Evolutionary conservation across 1,140 invertebrate species (phyloP), one percentile per base, ranked within the genome.

Genomic region (Heliothis virescens): DNA sequence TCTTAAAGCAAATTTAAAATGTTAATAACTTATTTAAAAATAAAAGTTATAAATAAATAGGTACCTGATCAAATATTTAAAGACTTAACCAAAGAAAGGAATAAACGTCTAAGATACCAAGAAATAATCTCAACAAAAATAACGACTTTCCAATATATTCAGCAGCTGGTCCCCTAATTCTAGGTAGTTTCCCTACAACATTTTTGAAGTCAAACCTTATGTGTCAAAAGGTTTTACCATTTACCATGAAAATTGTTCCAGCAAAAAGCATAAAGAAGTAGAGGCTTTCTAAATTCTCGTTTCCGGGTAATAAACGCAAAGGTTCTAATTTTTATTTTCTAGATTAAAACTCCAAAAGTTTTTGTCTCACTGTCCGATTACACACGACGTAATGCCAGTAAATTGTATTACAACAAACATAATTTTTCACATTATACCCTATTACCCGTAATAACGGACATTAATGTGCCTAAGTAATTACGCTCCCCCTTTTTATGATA

Each of bases 121-220:
- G 78, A 76, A 81, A 81, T 85, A 85, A 85, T 85, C 84, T 83
- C 63, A 52, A 78, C 79, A 83, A 83, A 80, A 85, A 80, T 79
- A 81, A 85, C 83, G 84, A 79, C 83, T 85, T 83, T 79, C 73
- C 80, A 78, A 81, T 83, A 83, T 60, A 83, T 83, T 57, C 18
- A 11, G 5, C 13, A 18, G 16, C 18, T 18, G 18, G 16, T 57
- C 9, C 16, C 10, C 55, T 9, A 41, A 9, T 41, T 9, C 34
- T 41, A 57, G 16, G 18, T 57, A 18, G 18, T 57, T 57, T 21
- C 16, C 5, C 16, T 10, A 9, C 34, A 63, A 63, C 11, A 13
- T 67, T 13, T 67, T 67, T 12, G 3, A 50, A 21, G 63, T 29
- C 73, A 50, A 62, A 59, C 18, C 13, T 62, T 26, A 9, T 41